Evolutionary conservation across 2,113 vertebrate species (phyloP).

Genomic region (Seriola rivoliana): DNA sequence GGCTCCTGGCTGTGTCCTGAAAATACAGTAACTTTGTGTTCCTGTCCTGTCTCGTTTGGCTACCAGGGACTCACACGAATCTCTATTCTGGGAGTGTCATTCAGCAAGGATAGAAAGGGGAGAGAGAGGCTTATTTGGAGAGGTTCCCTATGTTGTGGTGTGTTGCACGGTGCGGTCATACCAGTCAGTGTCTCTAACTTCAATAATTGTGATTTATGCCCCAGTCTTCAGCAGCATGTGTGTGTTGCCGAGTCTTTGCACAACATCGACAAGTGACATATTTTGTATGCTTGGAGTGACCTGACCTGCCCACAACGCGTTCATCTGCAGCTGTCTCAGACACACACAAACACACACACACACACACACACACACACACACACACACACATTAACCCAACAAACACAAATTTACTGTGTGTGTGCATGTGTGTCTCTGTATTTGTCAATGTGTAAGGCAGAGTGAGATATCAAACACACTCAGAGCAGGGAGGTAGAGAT

Average conservation of each 20-base stretch:
- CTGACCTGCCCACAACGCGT: conserved; percentile 56
- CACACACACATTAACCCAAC: conserved; percentile 11
- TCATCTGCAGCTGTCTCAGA: conserved; percentile 42
- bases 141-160: conserved; percentile 59
- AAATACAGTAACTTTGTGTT: conserved; percentile 70
- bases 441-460: conserved; percentile 26
- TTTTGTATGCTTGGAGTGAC: conserved; percentile 70
- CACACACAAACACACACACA: not conserved
- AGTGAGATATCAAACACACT: conserved; percentile 45
- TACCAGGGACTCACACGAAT: conserved; percentile 70
- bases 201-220: conserved; percentile 86
- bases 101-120: conserved; percentile 75
- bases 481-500: conserved; percentile 38
- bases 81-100: conserved; percentile 82
- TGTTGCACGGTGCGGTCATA: conserved; percentile 45
- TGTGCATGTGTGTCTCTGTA: not conserved
- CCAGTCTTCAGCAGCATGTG: conserved; percentile 65
- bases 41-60: conserved; percentile 72
- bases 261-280: conserved; percentile 75
- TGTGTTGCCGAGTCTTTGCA: conserved; percentile 68
- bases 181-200: conserved; percentile 76
- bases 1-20: conserved; percentile 53
- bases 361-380: not conserved
- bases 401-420: not conserved
- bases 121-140: conserved; percentile 72